Conservation (phyloP, 1,140 invertebrate genomes). For the Drosophila parvula region DNA sequence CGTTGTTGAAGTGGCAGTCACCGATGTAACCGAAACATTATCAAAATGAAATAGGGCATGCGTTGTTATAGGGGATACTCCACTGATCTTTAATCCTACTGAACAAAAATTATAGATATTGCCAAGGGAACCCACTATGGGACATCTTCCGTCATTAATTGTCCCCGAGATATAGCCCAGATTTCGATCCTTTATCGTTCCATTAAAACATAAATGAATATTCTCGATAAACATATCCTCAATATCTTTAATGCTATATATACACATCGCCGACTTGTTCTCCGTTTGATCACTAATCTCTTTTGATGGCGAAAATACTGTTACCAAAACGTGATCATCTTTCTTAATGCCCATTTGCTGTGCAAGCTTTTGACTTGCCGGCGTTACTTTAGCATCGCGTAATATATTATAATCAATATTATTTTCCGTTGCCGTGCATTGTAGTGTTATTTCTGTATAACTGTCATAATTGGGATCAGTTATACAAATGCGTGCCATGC, state of each 20-base stretch:
- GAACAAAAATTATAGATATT: constrained; percentile 97
- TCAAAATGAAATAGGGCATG: constrained; percentile 90
- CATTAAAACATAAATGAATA: constrained; percentile 98
- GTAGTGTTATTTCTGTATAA: constrained; percentile 97
- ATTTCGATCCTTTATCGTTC: constrained; percentile 94
- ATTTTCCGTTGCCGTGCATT: constrained; percentile 87
- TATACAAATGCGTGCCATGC: constrained; percentile 95
- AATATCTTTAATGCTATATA: constrained; percentile 94
- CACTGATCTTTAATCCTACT: constrained; percentile 96
- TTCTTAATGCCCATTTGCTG: constrained; percentile 90
- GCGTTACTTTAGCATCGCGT: constrained; percentile 94
- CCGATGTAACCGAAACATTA: constrained; percentile 91
- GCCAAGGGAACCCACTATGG: constrained; percentile 91
- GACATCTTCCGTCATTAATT: constrained; percentile 95
- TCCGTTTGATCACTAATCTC: constrained; percentile 92
- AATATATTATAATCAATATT: constrained; percentile 92
- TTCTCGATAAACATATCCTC: constrained; percentile 97
- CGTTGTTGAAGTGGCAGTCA: constrained; percentile 89
- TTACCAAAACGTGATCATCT: constrained; percentile 91
- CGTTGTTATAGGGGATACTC: constrained; percentile 91
- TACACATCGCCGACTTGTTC: constrained; percentile 92
- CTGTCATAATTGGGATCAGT: constrained; percentile 97
- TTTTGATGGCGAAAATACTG: constrained; percentile 92
- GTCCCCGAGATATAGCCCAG: constrained; percentile 97
- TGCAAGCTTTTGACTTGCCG: constrained; percentile 92